phyloP scores from a whole-genome alignment of 2,888 invertebrate species.

The Thereva nobilitata region DNA sequence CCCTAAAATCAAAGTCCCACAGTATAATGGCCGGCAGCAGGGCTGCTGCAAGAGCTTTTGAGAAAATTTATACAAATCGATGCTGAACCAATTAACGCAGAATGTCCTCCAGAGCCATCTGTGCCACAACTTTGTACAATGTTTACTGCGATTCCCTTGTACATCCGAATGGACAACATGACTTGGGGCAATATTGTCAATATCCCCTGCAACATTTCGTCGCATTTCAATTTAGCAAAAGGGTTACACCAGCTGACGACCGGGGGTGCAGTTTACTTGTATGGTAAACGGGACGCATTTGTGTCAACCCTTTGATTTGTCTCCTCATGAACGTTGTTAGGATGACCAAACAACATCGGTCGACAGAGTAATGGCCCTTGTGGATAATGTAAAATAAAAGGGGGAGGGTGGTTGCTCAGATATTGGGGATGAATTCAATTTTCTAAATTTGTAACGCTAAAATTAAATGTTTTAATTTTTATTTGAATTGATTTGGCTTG shows the following conservation, averaged over 20 bases:
- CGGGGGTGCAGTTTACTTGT: slow-evolving; percentile 21
- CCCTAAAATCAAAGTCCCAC: no score
- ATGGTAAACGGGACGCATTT: slow-evolving; percentile 8
- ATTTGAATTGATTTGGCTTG: no score
- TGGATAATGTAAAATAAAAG: no score
- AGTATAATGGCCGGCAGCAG: neutral
- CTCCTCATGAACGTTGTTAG: neutral
- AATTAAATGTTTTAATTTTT: no score
- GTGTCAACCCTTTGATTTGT: slow-evolving; percentile 29
- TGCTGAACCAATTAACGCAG: slow-evolving; percentile 29
- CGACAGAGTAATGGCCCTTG: no score
- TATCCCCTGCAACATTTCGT: slow-evolving; percentile 28
- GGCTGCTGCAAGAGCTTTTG: slow-evolving; percentile 14
- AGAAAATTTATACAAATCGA: slow-evolving; percentile 27
- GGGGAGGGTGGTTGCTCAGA: no score
- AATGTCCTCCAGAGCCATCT: slow-evolving; percentile 30
- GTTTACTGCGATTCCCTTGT: slow-evolving; percentile 31
- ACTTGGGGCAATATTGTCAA: slow-evolving; percentile 15
- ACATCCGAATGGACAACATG: slow-evolving; percentile 14
- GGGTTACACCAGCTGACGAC: slow-evolving; percentile 22
- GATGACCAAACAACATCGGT: no score
- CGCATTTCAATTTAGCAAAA: slow-evolving; percentile 20
- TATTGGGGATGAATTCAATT: no score
- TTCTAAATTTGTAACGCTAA: no score
- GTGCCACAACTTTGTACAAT: slow-evolving; percentile 30